Percentiles rank a stretch among this genome's conserved stretches.
phyloP scores from a whole-genome alignment of 2,113 vertebrate species.

The Melanocharis versteri region DNA sequence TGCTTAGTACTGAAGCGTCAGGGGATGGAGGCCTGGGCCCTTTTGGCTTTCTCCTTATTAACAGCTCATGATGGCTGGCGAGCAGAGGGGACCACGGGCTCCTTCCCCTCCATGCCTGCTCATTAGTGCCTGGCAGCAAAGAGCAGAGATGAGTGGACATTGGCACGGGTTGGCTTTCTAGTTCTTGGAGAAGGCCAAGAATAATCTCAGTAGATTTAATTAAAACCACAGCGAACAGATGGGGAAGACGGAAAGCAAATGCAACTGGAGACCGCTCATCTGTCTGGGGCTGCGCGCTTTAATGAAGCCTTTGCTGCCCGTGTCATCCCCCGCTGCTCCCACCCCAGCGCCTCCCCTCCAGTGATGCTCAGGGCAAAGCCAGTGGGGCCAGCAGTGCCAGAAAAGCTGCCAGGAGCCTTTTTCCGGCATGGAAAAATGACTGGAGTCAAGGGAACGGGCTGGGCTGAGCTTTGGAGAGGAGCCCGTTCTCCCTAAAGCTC shows the following conservation, averaged over 20 bases:
- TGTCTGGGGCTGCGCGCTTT: slow-evolving; percentile 81
- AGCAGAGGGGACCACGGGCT: slow-evolving; percentile 66
- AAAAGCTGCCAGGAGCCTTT: slow-evolving; percentile 65
- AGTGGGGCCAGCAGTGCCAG: slow-evolving; percentile 46
- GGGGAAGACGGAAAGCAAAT: slow-evolving; percentile 88
- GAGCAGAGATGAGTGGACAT: slow-evolving; percentile 86
- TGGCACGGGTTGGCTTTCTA: slow-evolving; percentile 81
- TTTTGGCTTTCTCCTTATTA: slow-evolving; percentile 88
- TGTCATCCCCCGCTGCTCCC: slow-evolving; percentile 45
- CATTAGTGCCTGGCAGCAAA: slow-evolving; percentile 92
- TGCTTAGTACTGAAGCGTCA: slow-evolving; percentile 60
- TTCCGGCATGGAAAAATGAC: slow-evolving; percentile 6
- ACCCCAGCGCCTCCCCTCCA: slow-evolving; percentile 74
- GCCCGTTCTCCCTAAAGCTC: neutral
- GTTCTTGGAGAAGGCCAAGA: slow-evolving; percentile 81
- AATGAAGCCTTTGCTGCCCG: slow-evolving; percentile 84
- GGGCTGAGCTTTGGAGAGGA: neutral
- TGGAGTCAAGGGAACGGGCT: neutral
- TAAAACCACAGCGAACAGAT: slow-evolving; percentile 97
- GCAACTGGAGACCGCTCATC: slow-evolving; percentile 91
- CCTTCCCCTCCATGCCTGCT: slow-evolving; percentile 75
- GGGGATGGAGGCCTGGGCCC: slow-evolving; percentile 72
- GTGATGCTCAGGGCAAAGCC: slow-evolving; percentile 69
- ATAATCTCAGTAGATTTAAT: slow-evolving; percentile 98
- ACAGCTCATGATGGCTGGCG: slow-evolving; percentile 88